phyloP scores from a whole-genome alignment of 2,113 vertebrate genomes.

The Crotalus helleri region DNA sequence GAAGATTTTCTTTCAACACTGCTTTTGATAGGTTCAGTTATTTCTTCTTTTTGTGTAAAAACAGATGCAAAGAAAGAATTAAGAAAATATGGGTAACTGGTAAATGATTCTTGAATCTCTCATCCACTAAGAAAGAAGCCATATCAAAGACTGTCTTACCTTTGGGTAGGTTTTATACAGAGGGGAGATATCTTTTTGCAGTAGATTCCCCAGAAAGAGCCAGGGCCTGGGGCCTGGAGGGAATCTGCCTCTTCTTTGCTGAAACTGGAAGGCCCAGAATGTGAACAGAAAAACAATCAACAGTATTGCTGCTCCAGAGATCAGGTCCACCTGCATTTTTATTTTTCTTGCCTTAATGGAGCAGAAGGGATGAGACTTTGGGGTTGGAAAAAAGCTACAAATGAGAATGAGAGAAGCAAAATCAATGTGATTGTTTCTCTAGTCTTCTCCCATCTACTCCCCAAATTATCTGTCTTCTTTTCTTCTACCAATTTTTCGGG shows the following conservation, averaged over 20 bases:
- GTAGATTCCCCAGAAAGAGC: constrained; percentile 56
- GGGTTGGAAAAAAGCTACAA: neutral
- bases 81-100: too few relatives aligned
- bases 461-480: neutral
- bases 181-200: constrained; percentile 50
- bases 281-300: neutral
- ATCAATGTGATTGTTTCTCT: neutral
- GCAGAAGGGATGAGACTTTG: neutral
- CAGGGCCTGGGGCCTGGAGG: constrained; percentile 40
- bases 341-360: too few relatives aligned
- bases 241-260: neutral
- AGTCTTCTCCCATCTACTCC: neutral
- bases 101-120: too few relatives aligned
- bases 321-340: neutral
- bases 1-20: too few relatives aligned
- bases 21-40: too few relatives aligned
- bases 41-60: too few relatives aligned
- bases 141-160: neutral
- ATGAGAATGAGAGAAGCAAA: neutral
- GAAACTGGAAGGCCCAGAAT: neutral
- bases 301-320: too few relatives aligned
- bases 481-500: neutral
- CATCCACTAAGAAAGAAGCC: neutral
- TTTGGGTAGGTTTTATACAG: neutral
- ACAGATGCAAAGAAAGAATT: too few relatives aligned